Conservation (phyloP, 2,888 invertebrate genomes). For the Temnothorax ravouxi region DNA sequence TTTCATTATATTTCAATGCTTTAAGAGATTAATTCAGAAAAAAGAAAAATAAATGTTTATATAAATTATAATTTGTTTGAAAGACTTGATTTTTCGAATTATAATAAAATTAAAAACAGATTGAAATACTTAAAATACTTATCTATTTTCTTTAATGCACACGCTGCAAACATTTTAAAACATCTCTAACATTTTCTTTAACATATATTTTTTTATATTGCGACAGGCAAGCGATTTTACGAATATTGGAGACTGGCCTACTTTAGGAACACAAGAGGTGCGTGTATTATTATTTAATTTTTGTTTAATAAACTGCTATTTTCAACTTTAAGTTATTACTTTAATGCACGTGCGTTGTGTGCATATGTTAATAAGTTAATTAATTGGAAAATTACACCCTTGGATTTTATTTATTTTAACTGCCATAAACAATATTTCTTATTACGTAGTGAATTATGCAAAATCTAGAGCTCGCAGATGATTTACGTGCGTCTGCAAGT, state of each 20-base stretch:
- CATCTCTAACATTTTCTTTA: background rate
- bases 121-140: background rate
- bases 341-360: background rate
- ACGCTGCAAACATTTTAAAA: background rate
- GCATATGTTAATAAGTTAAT: background rate
- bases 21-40: background rate
- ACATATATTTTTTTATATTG: constrained; percentile 55
- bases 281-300: constrained; percentile 78
- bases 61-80: background rate
- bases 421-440: background rate
- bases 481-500: constrained; percentile 76
- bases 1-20: background rate
- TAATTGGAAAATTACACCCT: background rate
- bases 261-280: constrained; percentile 91
- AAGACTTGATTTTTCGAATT: background rate
- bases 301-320: background rate
- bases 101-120: background rate
- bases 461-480: constrained; percentile 82
- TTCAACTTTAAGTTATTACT: constrained; percentile 3
- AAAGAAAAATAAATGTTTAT: background rate
- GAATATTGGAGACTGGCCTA: constrained; percentile 97
- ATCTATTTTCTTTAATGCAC: background rate
- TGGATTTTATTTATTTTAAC: background rate
- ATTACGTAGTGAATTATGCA: constrained; percentile 67
- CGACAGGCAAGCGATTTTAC: constrained; percentile 94